phyloP scores from a whole-genome alignment of 2,797 vertebrate species.

The Acanthurus tractus region DNA sequence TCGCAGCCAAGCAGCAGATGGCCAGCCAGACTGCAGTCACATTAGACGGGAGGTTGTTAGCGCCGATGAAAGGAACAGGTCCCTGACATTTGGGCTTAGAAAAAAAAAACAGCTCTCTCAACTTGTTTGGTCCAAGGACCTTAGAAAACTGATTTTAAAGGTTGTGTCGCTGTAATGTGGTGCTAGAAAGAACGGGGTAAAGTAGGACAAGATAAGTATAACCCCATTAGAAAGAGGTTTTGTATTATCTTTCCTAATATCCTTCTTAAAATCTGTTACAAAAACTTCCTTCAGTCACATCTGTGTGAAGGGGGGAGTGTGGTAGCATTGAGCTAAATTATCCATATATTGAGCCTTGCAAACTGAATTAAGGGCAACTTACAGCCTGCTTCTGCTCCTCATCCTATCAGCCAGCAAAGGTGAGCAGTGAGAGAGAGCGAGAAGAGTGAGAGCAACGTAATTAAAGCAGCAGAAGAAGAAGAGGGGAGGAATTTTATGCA shows the following conservation, averaged over 20 bases:
- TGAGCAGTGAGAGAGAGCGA: slow-evolving; percentile 57
- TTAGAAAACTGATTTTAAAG: slow-evolving; percentile 28
- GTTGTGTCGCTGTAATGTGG: not conserved
- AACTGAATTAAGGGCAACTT: slow-evolving; percentile 88
- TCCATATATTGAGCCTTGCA: slow-evolving; percentile 46
- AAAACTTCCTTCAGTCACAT: slow-evolving; percentile 44
- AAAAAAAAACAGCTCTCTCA: slow-evolving; percentile 47
- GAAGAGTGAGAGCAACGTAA: slow-evolving; percentile 61
- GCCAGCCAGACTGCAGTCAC: slow-evolving; percentile 80
- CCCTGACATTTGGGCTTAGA: slow-evolving; percentile 68
- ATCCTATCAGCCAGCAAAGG: slow-evolving; percentile 88
- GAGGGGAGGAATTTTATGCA: slow-evolving; percentile 50
- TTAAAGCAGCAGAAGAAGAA: slow-evolving; percentile 61
- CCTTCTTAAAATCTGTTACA: slow-evolving; percentile 25
- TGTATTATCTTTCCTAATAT: slow-evolving; percentile 30
- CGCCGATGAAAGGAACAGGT: slow-evolving; percentile 79
- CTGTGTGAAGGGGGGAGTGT: slow-evolving; percentile 21
- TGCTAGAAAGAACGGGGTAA: slow-evolving; percentile 2
- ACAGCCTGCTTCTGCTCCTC: slow-evolving; percentile 99
- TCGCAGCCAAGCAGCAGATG: slow-evolving; percentile 88
- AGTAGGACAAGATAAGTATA: slow-evolving; percentile 24
- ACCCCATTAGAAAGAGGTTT: slow-evolving; percentile 39
- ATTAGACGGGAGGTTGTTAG: slow-evolving; percentile 79
- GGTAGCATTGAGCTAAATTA: slow-evolving; percentile 48
- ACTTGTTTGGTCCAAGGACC: slow-evolving; percentile 22